Evolutionary conservation across 2,888 invertebrate species (phyloP), one percentile per base, ranked within the genome.

Genomic region (Apotomis turbidana): DNA sequence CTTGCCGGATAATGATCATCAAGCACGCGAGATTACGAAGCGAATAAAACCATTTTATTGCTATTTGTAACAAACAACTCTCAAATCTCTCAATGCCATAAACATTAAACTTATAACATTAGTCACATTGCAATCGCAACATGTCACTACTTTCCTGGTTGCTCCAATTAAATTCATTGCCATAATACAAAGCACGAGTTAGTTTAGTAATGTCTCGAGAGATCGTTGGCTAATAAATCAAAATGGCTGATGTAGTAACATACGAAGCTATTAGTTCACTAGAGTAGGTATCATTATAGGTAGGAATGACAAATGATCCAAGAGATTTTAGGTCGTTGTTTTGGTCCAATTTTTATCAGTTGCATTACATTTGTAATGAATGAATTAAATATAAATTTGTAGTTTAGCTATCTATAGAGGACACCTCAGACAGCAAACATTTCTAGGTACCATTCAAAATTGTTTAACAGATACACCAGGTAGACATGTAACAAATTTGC

Each of bases 151-250:
- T 74, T 73, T 75, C 75, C 75, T 75, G 60, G 74, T 74, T 76
- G 71, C 71, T 64, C 73, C 76, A 74, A 76, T 75, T 76, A 68
- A 68, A 62, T 58, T 60, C 75, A 74, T 76, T 76, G 75, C 74
- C 74, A 74, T 71, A 74, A 71, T 44, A 76, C 75, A 78, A 74
- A 76, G 77, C 74, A 74, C 41, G 54, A 68, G 57, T 78, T 74
- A 77, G 75, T 79, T 78, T 79, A 77, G 81, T 76, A 81, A 82
- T 74, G 70, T 78, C 78, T 77, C 73, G 70, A 76, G 78, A 75
- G 70, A 81, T 76, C 72, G 75, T 79, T 79, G 78, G 83, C 78
- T 76, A 81, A 87, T 85, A 82, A 83, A 84, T 86, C 83, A 84
- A 81, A 72, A 80, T 78, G 76, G 76, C 61, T 75, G 79, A 81